Base-by-base conservation (phyloP, 2,113 vertebrate species). In the Merops nubicus region DNA sequence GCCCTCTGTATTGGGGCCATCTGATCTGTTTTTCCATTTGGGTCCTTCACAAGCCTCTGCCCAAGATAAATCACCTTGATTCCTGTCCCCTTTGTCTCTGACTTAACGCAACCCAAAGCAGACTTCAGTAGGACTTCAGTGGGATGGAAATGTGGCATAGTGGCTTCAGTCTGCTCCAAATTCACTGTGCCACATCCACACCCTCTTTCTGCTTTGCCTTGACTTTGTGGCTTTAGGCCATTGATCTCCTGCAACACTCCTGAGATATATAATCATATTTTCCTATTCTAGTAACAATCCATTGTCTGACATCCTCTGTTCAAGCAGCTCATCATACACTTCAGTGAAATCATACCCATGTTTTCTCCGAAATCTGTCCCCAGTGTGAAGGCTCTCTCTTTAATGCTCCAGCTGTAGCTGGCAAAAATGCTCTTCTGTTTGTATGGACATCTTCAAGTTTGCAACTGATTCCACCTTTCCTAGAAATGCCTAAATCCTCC, bases 141-240 rank as follows among this genome's bases (percentile, higher is more conserved):
- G 23, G 22, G 48, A 38, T 54, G 63, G 3, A 2, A 8, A 45
- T 3, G 0, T 50, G 51, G 21, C 2, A 1, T 12, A 20, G 25
- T 19, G 34, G 21, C 22, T 80, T 79, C 8, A 43, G 8, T 43
- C 33, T 83, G 47, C 43, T 33, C 40, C 56, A 45, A 69, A 51
- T 68, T 85, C 33, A 34, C 48, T 9, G 3, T 38, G 43, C 8
- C 17, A 50, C 1, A 0, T 64, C 47, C 5, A 0, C 38, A 45
- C 28, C 38, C 34, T 51, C 22, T 82, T 82, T 82, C 50, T 29
- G 53, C 77, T 25, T 34, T 67, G 34, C 77, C 47, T 45, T 3
- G 0, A 26, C 23, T 63, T 67, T 21, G 6, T n/a, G 59, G 25
- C 34, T 62, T 75, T 65, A 56, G 45, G 53, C 75, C 34, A 29